phyloP scores from a whole-genome alignment of 2,113 vertebrate genomes.

The Gopherus evgoodei region DNA sequence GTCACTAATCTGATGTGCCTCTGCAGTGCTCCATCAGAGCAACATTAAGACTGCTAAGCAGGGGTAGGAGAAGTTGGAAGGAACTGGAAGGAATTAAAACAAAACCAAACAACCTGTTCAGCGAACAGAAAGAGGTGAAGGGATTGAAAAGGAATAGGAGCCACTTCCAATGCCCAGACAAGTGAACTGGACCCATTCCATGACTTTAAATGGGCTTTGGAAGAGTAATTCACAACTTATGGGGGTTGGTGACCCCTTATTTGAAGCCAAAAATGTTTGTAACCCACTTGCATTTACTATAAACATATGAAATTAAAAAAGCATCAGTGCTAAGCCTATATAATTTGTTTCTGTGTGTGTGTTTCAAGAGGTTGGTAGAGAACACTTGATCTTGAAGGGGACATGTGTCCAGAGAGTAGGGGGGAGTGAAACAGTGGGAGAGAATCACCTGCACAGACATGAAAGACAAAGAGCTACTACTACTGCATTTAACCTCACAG shows the following conservation, averaged over 20 bases:
- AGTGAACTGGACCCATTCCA: not conserved
- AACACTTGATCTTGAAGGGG: not conserved
- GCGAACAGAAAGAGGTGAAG: not conserved
- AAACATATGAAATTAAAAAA: not conserved
- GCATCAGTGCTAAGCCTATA: not conserved
- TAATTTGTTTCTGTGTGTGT: accelerated
- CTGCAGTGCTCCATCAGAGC: not conserved
- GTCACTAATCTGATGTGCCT: not conserved
- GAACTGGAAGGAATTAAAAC: not conserved
- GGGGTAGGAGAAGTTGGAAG: not conserved
- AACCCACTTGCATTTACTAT: not conserved
- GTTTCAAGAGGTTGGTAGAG: not conserved
- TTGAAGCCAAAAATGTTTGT: not conserved
- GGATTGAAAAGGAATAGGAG: not conserved
- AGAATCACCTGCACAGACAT: not conserved
- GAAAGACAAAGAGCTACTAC: not conserved
- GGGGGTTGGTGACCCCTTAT: not conserved
- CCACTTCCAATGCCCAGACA: not conserved
- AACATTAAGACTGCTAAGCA: not conserved
- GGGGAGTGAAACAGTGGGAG: accelerated
- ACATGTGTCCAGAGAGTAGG: accelerated
- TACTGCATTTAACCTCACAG: not conserved
- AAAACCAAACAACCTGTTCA: not conserved
- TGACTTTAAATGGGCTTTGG: not conserved
- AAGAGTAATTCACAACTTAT: not conserved